phyloP scores from a whole-genome alignment of 2,113 vertebrate genomes.

The Terrapene triunguis region DNA sequence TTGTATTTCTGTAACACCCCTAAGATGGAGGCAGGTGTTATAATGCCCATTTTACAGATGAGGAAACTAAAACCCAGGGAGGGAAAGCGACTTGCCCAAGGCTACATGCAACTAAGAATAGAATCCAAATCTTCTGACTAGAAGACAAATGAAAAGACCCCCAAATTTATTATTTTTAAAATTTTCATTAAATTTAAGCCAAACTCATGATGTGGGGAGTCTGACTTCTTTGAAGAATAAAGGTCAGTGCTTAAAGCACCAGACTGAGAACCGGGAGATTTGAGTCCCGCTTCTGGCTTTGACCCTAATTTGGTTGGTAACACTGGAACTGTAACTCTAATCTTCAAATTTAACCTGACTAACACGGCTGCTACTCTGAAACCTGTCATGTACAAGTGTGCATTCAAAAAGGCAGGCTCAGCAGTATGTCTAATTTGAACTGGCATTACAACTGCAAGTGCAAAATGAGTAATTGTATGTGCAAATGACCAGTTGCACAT shows the following conservation, averaged over 20 bases:
- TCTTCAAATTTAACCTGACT: neutral
- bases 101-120: accelerated
- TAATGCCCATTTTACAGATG: neutral
- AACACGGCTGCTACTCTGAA: too few species aligned
- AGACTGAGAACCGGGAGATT: neutral
- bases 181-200: neutral
- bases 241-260: neutral
- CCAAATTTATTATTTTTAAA: neutral
- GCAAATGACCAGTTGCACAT: neutral
- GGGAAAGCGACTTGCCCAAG: neutral
- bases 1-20: neutral
- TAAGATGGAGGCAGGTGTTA: neutral
- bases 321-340: neutral
- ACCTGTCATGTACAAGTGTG: neutral
- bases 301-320: neutral
- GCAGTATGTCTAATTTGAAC: neutral
- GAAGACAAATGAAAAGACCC: neutral
- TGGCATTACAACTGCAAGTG: neutral
- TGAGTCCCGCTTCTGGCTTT: neutral
- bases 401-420: neutral
- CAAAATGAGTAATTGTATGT: neutral
- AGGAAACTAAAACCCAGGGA: neutral
- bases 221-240: neutral
- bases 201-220: neutral
- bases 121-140: neutral